phyloP scores from a whole-genome alignment of 2,888 invertebrate genomes.

The Heliothis peltigera region DNA sequence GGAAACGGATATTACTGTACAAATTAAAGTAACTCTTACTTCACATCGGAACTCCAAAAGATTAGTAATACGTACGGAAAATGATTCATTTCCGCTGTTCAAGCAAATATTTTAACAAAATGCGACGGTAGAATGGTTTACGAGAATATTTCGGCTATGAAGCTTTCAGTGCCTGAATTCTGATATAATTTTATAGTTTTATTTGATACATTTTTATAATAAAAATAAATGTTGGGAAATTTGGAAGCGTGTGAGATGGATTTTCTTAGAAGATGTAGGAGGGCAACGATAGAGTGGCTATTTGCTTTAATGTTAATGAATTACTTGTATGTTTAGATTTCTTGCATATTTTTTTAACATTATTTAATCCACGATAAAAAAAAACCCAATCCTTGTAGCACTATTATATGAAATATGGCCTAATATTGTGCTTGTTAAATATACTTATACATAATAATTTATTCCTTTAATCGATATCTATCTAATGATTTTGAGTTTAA shows the following conservation, averaged over 20 bases:
- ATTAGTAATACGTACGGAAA: conserved; percentile 65
- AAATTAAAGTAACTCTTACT: conserved; percentile 57
- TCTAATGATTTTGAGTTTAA: no score
- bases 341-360: background rate
- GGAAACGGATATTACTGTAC: conserved; percentile 32
- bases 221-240: conserved; percentile 13
- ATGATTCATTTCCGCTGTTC: conserved; percentile 72
- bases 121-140: conserved; percentile 35
- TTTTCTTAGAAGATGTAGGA: conserved; percentile 24
- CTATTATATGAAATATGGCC: no score
- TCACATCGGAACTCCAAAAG: conserved; percentile 61
- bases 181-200: conserved; percentile 53
- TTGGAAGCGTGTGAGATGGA: conserved; percentile 2
- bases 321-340: background rate
- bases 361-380: no score
- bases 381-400: no score
- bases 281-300: background rate
- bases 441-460: no score
- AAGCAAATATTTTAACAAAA: conserved; percentile 51
- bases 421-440: no score
- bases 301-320: conserved; percentile 7
- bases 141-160: conserved; percentile 37
- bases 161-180: conserved; percentile 47
- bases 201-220: conserved; percentile 44
- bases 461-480: no score